Evolutionary conservation across 2,888 invertebrate genomes (phyloP).

Genomic region (Tholera decimalis): DNA sequence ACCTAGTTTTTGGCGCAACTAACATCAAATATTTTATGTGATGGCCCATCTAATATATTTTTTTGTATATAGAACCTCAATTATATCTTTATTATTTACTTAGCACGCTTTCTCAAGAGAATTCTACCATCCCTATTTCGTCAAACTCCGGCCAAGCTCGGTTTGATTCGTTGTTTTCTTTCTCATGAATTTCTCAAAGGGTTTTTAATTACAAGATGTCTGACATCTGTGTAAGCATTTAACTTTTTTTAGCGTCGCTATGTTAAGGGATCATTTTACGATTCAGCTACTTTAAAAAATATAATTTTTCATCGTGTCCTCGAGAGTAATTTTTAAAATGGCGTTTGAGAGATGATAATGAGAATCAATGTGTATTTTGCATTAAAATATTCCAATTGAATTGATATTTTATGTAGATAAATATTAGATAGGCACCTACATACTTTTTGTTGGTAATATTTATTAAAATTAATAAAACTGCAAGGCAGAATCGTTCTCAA

Average conservation of each 20-base stretch:
- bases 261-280: conserved; percentile 53
- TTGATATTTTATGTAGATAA: too few species aligned
- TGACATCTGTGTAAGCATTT: conserved; percentile 57
- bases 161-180: conserved; percentile 7
- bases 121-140: conserved; percentile 7
- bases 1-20: too few species aligned
- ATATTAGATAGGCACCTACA: too few species aligned
- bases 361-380: not conserved
- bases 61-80: not conserved
- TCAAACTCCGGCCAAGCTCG: conserved; percentile 12
- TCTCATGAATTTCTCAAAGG: conserved; percentile 39
- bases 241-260: conserved; percentile 53
- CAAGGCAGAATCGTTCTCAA: too few species aligned
- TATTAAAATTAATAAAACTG: too few species aligned
- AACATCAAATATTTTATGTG: too few species aligned
- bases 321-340: conserved; percentile 6
- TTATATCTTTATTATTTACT: not conserved
- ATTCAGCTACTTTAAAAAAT: conserved; percentile 21
- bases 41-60: too few species aligned
- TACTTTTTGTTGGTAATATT: too few species aligned
- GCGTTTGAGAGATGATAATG: not conserved
- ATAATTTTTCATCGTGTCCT: conserved; percentile 23
- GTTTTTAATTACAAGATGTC: conserved; percentile 58
- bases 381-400: not conserved
- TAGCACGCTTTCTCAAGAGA: not conserved